Base-by-base conservation (phyloP, 2,797 vertebrate species). In the Siniperca scherzeri region DNA sequence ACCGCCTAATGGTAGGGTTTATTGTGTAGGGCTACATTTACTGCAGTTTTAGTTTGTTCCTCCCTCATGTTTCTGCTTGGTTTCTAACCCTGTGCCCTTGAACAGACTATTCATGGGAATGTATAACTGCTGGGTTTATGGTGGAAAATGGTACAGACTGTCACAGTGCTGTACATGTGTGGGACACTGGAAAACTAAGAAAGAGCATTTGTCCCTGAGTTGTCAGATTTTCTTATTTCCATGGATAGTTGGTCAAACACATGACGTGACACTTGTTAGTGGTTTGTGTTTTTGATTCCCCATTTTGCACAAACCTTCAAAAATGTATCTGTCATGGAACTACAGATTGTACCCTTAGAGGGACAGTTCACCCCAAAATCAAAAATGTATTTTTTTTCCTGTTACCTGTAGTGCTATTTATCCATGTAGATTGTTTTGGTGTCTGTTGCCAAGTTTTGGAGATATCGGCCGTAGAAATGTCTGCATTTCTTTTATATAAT, bases 1-100 rank as follows among this genome's bases (percentile, higher is more conserved):
- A 74, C 11, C 1, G 46, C 14, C 50, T 92, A 91, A 94, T 93
- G 77, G 66, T 60, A 90, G 93, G 88, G 69, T 92, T 82, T 73
- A 67, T 50, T 64, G 64, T 59, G 60, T 2, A 83, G 69, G 50
- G 70, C 74, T 74, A 12, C 77, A 78, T 76, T 87, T 87, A 82
- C 68, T 77, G 59, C 61, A 57, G 14, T 82, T 79, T 64, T n/a
- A 73, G 27, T 30, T 33, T 25, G 30, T 55, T 53, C 74, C 57
- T 70, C 71, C 65, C 30, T 8, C 52, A 17, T 68, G 25, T 74
- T 5, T 70, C 66, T 72, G 33, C 36, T n/a, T 52, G 22, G 57
- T 65, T 74, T 81, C 61, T 62, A 87, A 33, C 40, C 38, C 38
- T 69, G 12, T 70, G 61, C 44, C 33, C 53, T 27, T 59, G 44